A percentile compares a stretch with the other conserved stretches of the same genome.
Evolutionary conservation across 2,113 vertebrate species (phyloP).

Genomic region (Uria lomvia): DNA sequence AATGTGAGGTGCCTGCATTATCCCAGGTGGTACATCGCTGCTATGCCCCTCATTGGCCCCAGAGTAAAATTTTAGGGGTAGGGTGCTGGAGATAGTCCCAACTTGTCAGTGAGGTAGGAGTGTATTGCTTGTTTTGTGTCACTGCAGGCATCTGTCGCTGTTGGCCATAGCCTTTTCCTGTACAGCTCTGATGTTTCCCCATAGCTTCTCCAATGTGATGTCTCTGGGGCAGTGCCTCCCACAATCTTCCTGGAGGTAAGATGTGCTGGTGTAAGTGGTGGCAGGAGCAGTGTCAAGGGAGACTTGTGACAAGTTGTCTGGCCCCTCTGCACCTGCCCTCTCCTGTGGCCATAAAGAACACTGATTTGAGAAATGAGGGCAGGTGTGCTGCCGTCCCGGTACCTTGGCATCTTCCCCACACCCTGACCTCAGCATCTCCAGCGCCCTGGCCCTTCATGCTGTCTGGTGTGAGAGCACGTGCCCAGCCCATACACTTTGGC

Average conservation of each 20-base stretch:
- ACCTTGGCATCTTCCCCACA: neutral
- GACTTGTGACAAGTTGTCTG: neutral
- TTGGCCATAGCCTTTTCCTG: neutral
- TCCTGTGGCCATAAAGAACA: neutral
- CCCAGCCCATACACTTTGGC: neutral
- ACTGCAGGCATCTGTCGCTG: neutral
- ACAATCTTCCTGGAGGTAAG: neutral
- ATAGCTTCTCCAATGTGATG: neutral
- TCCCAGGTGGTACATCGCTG: neutral
- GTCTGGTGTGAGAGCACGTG: neutral
- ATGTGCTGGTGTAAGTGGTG: neutral
- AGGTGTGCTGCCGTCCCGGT: neutral
- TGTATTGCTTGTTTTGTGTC: neutral
- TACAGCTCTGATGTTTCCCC: neutral
- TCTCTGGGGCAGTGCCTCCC: neutral
- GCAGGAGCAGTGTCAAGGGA: neutral
- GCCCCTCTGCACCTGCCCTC: neutral
- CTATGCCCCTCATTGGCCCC: neutral
- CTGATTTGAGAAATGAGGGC: neutral
- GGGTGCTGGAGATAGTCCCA: neutral
- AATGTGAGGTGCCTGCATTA: neutral
- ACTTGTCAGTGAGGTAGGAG: neutral
- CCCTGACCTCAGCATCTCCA: neutral
- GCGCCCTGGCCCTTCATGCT: neutral
- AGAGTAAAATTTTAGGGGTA: neutral